These are phyloP conservation scores for Sesia bembeciformis DNA, from an alignment of 2,888 invertebrate genomes.

Conservation along the genomic window DNA sequence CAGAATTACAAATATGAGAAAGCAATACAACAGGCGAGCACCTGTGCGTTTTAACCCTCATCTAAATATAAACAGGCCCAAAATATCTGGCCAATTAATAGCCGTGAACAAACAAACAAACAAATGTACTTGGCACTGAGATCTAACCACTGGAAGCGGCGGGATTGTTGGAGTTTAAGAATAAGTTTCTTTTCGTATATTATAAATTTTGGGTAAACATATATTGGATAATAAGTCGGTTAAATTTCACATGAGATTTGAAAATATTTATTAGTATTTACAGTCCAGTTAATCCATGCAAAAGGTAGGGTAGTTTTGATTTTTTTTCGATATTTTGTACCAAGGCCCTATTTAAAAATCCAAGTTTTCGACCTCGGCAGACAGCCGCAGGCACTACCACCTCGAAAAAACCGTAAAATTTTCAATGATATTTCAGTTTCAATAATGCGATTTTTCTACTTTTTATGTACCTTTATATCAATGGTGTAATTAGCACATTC, in stretches of 20 bases:
- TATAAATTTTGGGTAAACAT: too few species aligned
- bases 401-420: too few species aligned
- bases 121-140: conserved; percentile 9
- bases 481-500: too few species aligned
- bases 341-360: too few species aligned
- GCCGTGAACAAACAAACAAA: conserved; percentile 30
- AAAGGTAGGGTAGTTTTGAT: background rate
- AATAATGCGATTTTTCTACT: too few species aligned
- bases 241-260: background rate
- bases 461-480: too few species aligned
- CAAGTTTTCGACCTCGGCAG: too few species aligned
- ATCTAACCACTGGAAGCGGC: background rate
- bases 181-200: background rate
- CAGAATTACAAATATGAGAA: background rate
- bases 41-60: conserved; percentile 42
- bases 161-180: background rate
- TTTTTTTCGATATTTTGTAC: background rate
- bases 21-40: conserved; percentile 11
- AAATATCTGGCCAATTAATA: conserved; percentile 54
- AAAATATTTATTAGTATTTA: background rate
- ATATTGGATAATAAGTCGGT: background rate
- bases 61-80: conserved; percentile 36
- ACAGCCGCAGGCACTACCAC: background rate
- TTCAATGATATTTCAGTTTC: too few species aligned
- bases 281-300: background rate